A percentile compares a stretch with the other conserved stretches of the same genome.
Conservation (phyloP, 2,113 vertebrate genomes). For the Rhadina sibilatrix region DNA sequence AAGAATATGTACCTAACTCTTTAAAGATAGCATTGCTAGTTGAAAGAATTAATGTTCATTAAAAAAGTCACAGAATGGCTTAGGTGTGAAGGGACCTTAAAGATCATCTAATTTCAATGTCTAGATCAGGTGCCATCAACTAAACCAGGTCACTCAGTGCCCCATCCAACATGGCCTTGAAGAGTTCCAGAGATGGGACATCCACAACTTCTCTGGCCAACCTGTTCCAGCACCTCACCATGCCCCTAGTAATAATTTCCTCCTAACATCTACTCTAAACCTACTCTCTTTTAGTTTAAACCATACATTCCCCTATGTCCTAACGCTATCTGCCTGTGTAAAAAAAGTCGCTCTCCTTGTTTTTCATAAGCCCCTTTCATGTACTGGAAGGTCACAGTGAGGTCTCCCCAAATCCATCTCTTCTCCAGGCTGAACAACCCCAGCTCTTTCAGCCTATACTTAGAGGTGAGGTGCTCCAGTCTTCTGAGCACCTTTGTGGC, state of each 20-base stretch:
- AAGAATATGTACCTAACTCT: neutral
- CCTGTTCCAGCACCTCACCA: neutral
- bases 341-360: neutral
- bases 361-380: neutral
- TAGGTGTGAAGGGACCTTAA: neutral
- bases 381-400: neutral
- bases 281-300: neutral
- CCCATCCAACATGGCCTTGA: neutral
- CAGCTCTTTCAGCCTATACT: neutral
- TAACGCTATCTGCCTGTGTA: accelerated
- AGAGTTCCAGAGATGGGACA: neutral
- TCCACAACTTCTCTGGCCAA: neutral
- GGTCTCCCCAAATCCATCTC: neutral
- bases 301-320: neutral
- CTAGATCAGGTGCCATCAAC: neutral
- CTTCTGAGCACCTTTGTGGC: neutral
- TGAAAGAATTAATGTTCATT: neutral
- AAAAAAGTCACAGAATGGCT: neutral
- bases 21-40: neutral
- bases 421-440: neutral
- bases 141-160: neutral
- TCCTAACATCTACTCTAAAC: neutral
- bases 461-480: neutral
- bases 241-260: neutral
- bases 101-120: neutral